phyloP scores from a whole-genome alignment of 2,113 vertebrate species.

The Columba livia region DNA sequence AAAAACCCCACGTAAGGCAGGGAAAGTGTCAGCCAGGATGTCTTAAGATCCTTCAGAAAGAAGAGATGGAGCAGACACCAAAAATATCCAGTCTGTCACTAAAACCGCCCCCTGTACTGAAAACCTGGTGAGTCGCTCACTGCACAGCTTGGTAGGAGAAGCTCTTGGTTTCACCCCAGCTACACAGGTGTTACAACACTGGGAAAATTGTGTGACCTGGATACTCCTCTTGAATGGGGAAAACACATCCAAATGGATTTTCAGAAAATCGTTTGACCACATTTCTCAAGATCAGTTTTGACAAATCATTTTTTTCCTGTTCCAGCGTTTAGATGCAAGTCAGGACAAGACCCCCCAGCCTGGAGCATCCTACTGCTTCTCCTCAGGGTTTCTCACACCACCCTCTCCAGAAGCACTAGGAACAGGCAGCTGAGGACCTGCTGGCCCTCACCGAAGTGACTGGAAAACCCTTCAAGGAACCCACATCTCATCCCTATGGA shows the following conservation, averaged over 20 bases:
- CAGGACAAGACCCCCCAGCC: neutral
- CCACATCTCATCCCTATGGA: neutral
- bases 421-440: neutral
- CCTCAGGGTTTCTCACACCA: neutral
- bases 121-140: neutral
- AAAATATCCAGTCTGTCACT: constrained; percentile 25
- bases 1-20: neutral
- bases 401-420: neutral
- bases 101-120: neutral
- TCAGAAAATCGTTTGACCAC: neutral
- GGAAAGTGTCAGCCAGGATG: constrained; percentile 9
- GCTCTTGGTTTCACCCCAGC: neutral
- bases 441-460: neutral
- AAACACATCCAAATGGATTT: neutral
- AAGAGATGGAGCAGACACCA: neutral
- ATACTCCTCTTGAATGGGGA: neutral
- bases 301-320: neutral
- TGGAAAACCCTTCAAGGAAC: neutral
- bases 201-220: neutral
- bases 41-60: neutral
- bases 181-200: accelerated
- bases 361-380: neutral
- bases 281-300: neutral
- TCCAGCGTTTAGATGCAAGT: neutral
- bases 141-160: neutral